phyloP scores from a whole-genome alignment of 2,113 vertebrate species.

The Atractosteus spatula region DNA sequence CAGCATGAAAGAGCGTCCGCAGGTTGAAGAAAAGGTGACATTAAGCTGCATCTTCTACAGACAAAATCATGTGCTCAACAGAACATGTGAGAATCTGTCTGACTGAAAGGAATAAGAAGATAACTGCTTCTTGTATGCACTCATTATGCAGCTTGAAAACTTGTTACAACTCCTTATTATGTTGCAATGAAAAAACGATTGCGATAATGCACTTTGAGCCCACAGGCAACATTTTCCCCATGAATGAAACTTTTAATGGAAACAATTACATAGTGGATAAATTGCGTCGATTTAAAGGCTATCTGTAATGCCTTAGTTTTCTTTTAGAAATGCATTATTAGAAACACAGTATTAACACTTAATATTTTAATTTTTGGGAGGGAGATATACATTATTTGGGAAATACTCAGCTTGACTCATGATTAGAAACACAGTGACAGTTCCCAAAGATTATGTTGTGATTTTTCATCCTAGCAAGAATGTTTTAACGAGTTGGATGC shows the following conservation, averaged over 20 bases:
- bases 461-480: no score
- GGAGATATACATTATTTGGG: no score
- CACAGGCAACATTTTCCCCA: background rate
- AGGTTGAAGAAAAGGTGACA: no score
- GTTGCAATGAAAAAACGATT: background rate
- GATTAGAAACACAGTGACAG: no score
- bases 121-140: background rate
- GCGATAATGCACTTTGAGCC: background rate
- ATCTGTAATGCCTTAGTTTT: background rate
- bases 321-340: background rate
- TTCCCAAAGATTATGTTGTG: no score
- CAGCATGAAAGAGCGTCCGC: no score
- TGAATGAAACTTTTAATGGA: background rate
- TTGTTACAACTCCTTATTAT: background rate
- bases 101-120: background rate
- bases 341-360: background rate
- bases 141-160: background rate
- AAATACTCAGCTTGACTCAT: no score
- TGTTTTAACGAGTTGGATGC: no score
- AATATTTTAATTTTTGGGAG: no score
- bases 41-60: background rate
- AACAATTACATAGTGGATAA: background rate
- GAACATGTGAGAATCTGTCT: background rate
- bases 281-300: background rate
- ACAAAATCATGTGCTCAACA: background rate